Conservation (phyloP, 2,888 invertebrate genomes). For the Andrena camellia region DNA sequence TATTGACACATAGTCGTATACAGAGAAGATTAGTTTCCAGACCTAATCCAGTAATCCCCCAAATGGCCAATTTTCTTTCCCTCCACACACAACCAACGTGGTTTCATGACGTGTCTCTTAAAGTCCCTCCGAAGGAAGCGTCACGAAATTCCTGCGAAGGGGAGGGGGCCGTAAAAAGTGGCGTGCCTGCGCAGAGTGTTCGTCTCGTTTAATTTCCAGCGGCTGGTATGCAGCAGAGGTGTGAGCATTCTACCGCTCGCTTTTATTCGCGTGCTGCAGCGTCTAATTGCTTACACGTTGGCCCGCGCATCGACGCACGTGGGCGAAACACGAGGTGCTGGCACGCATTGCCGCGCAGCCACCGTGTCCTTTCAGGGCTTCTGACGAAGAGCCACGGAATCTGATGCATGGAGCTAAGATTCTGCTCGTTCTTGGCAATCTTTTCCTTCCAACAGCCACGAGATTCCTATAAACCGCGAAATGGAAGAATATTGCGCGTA, state of each 20-base stretch:
- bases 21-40: too few relatives aligned
- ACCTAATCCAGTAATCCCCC: too few relatives aligned
- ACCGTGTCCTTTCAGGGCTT: slow-evolving; percentile 33
- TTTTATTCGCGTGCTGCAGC: slow-evolving; percentile 68
- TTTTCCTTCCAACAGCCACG: neutral
- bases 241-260: slow-evolving; percentile 63
- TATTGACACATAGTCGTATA: too few relatives aligned
- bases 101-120: neutral
- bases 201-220: slow-evolving; percentile 48
- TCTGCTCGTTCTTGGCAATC: neutral
- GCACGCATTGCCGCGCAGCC: slow-evolving; percentile 22
- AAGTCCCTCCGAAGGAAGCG: neutral
- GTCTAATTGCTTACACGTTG: slow-evolving; percentile 71
- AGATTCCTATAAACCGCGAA: neutral
- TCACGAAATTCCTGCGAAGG: neutral
- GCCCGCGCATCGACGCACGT: slow-evolving; percentile 59
- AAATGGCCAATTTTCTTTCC: neutral
- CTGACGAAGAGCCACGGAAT: slow-evolving; percentile 34
- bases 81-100: neutral
- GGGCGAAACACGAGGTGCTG: slow-evolving; percentile 58
- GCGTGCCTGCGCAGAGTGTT: slow-evolving; percentile 21
- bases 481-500: neutral
- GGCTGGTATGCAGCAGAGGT: slow-evolving; percentile 54
- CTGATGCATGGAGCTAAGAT: neutral
- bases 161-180: neutral